A percentile compares a stretch with the other conserved stretches of the same genome.
Evolutionary conservation across 2,113 vertebrate species (phyloP).

Genomic region (Oncorhynchus kisutch): DNA sequence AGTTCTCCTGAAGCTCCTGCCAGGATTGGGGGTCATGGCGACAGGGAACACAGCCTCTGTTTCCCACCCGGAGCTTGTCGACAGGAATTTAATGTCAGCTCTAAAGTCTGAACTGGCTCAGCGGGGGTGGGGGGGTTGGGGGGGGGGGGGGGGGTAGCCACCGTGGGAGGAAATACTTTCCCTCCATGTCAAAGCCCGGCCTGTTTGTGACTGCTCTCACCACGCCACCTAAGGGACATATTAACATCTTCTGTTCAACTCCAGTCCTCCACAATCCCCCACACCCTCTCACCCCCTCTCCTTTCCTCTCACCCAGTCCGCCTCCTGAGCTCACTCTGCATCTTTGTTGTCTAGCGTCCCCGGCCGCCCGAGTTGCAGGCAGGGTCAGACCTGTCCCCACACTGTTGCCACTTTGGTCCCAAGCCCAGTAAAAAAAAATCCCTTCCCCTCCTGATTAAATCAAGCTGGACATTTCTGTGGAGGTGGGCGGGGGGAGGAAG

Average conservation of each 20-base stretch:
- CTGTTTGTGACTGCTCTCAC: conserved; percentile 51
- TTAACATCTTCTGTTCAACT: conserved; percentile 49
- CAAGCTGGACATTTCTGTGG: conserved; percentile 66
- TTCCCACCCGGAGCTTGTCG: conserved; percentile 50
- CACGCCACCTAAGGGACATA: conserved; percentile 58
- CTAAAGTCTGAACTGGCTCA: conserved; percentile 51
- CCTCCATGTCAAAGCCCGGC: conserved; percentile 51
- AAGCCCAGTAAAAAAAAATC: conserved; percentile 32
- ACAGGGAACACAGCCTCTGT: conserved; percentile 20
- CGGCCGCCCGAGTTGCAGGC: conserved; percentile 40
- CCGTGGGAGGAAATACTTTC: conserved; percentile 54
- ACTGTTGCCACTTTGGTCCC: conserved; percentile 44
- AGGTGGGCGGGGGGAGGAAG: conserved; percentile 34
- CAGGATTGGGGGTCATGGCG: conserved; percentile 20
- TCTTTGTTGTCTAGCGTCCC: conserved; percentile 44
- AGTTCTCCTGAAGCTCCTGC: conserved; percentile 14
- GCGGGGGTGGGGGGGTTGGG: conserved; percentile 31
- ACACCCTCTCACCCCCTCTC: conserved; percentile 2
- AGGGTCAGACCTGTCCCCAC: conserved; percentile 42
- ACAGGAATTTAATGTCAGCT: conserved; percentile 54
- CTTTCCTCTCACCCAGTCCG: conserved; percentile 22
- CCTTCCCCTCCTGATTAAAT: conserved; percentile 61
- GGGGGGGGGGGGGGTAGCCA: background rate
- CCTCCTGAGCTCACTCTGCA: conserved; percentile 29
- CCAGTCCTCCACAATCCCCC: background rate